phyloP scores from a whole-genome alignment of 2,113 vertebrate species.

The Lipophrys pholis region DNA sequence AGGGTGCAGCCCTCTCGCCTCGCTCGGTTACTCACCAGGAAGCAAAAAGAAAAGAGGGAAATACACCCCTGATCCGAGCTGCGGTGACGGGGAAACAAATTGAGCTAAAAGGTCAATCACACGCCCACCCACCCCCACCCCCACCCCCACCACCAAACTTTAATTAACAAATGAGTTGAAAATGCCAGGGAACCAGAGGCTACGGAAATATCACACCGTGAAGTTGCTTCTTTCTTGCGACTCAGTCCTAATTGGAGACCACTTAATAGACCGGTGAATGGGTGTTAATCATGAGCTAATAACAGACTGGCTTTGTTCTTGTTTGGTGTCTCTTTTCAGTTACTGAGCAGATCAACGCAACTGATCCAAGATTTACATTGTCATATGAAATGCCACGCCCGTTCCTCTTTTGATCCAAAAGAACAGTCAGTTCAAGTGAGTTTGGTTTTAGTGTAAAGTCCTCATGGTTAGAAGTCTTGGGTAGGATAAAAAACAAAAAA shows the following conservation, averaged over 20 bases:
- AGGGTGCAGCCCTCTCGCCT: conserved; percentile 47
- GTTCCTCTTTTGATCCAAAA: too few relatives aligned
- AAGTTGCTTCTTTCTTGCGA: conserved; percentile 41
- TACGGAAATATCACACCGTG: conserved; percentile 64
- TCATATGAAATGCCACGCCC: not conserved
- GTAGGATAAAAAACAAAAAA: conserved; percentile 3
- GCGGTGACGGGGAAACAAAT: conserved; percentile 67
- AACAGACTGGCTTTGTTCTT: conserved; percentile 15
- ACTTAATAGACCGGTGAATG: conserved; percentile 53
- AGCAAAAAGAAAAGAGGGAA: conserved; percentile 40
- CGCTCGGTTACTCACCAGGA: conserved; percentile 51
- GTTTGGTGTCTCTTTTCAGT: not conserved
- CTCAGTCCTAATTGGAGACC: conserved; percentile 53
- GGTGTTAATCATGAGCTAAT: conserved; percentile 49
- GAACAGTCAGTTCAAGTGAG: too few relatives aligned
- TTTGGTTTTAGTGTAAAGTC: too few relatives aligned
- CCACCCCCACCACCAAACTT: conserved; percentile 19
- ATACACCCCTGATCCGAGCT: conserved; percentile 39
- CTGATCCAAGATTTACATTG: not conserved
- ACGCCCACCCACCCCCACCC: not conserved
- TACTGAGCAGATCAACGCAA: not conserved
- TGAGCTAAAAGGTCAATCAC: conserved; percentile 78
- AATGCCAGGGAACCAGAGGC: conserved; percentile 72
- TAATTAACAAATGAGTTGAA: conserved; percentile 77
- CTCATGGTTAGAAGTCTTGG: not conserved